A percentile compares a stretch with the other conserved stretches of the same genome.
These are phyloP conservation scores for Passer domesticus DNA, from an alignment of 2,113 vertebrate species.

Conservation along the genomic window DNA sequence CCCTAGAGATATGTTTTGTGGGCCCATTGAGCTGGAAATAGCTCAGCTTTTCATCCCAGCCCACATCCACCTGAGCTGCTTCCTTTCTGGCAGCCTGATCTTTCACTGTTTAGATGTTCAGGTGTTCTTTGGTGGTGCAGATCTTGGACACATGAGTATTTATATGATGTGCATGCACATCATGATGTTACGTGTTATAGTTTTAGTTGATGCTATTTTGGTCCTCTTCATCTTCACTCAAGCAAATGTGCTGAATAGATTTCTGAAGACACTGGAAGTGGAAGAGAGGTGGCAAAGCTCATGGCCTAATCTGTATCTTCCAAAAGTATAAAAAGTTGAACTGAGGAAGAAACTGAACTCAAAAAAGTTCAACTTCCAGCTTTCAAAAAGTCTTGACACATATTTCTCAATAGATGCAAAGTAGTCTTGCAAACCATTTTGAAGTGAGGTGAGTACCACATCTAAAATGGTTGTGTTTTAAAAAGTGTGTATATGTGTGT, in stretches of 20 bases:
- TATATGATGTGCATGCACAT: background rate
- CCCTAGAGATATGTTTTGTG: background rate
- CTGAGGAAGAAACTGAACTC: background rate
- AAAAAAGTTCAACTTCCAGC: background rate
- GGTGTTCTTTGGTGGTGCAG: background rate
- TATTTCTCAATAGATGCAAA: background rate
- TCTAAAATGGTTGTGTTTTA: background rate
- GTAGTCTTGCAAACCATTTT: background rate
- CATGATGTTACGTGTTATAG: background rate
- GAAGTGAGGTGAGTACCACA: background rate
- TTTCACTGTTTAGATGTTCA: background rate
- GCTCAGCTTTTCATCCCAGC: background rate
- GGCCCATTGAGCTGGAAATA: background rate
- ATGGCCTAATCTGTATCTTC: background rate
- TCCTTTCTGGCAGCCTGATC: background rate
- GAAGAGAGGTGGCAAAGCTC: background rate
- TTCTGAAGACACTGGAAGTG: background rate
- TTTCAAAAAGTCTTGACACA: background rate
- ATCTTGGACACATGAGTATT: background rate
- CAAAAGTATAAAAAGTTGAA: background rate
- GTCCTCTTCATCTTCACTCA: background rate
- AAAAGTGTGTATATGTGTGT: background rate
- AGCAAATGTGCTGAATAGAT: background rate
- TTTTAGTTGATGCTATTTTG: background rate
- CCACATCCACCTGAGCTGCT: background rate